A percentile compares a stretch with the other conserved stretches of the same genome.
phyloP scores from a whole-genome alignment of 2,113 vertebrate genomes.

The Cygnus buccinator region DNA sequence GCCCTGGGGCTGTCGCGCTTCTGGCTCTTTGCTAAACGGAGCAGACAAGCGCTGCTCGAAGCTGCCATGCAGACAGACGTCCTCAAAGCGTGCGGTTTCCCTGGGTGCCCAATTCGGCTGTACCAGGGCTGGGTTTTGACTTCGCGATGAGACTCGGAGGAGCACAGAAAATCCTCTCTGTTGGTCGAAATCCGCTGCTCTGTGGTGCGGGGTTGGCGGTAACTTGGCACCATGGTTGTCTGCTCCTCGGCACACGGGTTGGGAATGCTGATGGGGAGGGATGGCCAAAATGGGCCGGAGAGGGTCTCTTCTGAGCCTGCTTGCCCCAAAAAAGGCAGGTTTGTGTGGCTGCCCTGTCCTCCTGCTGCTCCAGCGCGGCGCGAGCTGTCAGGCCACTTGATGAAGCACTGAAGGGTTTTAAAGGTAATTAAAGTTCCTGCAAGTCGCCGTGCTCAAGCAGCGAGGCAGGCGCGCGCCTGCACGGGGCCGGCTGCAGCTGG shows the following conservation, averaged over 20 bases:
- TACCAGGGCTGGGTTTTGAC: neutral
- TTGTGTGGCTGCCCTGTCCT: neutral
- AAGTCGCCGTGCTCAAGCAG: neutral
- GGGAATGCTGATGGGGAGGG: neutral
- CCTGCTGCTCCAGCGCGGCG: neutral
- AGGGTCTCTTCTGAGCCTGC: neutral
- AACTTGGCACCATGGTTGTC: rapidly evolving
- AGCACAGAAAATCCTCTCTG: neutral
- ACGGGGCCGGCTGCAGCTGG: rapidly evolving
- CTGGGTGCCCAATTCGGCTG: rapidly evolving
- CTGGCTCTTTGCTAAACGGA: rapidly evolving
- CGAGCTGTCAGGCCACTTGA: rapidly evolving
- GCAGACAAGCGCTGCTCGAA: neutral
- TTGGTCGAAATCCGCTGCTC: neutral
- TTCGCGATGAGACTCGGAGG: rapidly evolving
- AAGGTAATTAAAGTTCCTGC: neutral
- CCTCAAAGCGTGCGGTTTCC: neutral
- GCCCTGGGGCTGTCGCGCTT: neutral
- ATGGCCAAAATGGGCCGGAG: neutral
- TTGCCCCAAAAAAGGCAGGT: rapidly evolving
- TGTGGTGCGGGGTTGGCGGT: no score
- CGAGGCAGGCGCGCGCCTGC: neutral
- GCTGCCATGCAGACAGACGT: neutral
- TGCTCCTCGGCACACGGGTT: rapidly evolving
- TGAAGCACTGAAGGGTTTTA: neutral